Base-by-base conservation (phyloP, 1,140 invertebrate species). In the Diprion similis region DNA sequence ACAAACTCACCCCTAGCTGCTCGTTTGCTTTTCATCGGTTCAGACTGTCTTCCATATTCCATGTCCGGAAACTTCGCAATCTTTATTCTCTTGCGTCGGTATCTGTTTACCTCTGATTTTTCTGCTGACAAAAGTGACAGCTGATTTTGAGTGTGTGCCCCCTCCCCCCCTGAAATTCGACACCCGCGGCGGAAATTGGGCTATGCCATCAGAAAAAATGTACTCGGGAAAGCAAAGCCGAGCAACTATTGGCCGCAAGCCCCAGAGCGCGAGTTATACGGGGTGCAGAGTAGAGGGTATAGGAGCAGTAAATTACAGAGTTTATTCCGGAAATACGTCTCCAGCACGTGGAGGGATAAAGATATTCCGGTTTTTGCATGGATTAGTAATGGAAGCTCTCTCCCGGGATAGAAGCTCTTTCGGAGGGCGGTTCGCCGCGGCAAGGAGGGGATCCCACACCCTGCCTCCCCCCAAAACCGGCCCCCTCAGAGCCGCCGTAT, bases 361-460 rank as follows among this genome's bases (percentile, higher is more conserved):
- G 85, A 86, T 87, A 87, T 87, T 87, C 85, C 83, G 85, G 84
- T 87, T 87, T 87, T 87, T 87, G 86, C 86, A 87, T 87, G 85
- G 85, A 86, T 87, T 87, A 87, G 86, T 87, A 87, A 87, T 86
- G 83, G 84, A 86, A 86, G 84, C 85, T 87, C 85, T 59, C 51
- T 84, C 83, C 80, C 83, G 85, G 85, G 84, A 85, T 86, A 79
- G 84, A 83, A 85, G 85, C 83, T 83, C 84, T 87, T 84, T 85
- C 84, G 82, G 83, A 79, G 83, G 77, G 78, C 81, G 83, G 81
- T 83, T 81, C 78, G 80, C 79, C 81, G 81, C 79, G 80, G 80
- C 81, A 81, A 82, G 83, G 83, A 13, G 85, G 79, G 83, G 79
- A 73, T 78, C 75, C 75, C 74, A 74, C 79, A 79, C 79, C 81